phyloP scores from a whole-genome alignment of 2,113 vertebrate genomes.

The Pionites leucogaster region DNA sequence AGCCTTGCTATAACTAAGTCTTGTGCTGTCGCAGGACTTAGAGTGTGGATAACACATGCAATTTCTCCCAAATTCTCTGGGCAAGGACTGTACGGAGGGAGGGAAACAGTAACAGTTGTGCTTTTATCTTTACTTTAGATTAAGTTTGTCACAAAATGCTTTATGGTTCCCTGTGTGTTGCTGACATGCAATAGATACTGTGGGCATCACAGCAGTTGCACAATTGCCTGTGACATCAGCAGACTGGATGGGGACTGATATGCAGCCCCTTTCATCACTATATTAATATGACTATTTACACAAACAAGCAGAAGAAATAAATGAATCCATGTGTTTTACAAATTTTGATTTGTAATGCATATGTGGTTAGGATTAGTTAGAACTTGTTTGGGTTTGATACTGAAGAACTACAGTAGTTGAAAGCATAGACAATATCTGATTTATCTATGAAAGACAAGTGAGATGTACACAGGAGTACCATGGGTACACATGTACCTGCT shows the following conservation, averaged over 20 bases:
- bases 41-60: fast-evolving
- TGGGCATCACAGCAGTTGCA: not conserved
- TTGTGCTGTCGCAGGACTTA: not conserved
- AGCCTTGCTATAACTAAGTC: not conserved
- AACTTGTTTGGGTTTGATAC: not conserved
- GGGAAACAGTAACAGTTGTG: not conserved
- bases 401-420: not conserved
- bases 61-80: not conserved
- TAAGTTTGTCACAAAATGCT: not conserved
- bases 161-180: not conserved
- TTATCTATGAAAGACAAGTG: not conserved
- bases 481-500: not conserved
- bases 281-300: not conserved
- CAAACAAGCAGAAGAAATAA: not conserved
- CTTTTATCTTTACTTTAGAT: not conserved
- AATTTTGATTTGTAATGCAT: not conserved
- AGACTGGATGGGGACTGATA: not conserved
- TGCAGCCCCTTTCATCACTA: not conserved
- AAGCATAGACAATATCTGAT: not conserved
- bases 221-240: not conserved
- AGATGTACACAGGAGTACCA: not conserved
- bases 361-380: not conserved
- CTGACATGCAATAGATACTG: not conserved
- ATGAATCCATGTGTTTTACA: not conserved
- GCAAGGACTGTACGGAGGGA: not conserved